Percentiles rank a stretch among this genome's conserved stretches.
These are phyloP conservation scores for Eurystomus gularis DNA, from an alignment of 2,113 vertebrate genomes.

Conservation along the genomic window DNA sequence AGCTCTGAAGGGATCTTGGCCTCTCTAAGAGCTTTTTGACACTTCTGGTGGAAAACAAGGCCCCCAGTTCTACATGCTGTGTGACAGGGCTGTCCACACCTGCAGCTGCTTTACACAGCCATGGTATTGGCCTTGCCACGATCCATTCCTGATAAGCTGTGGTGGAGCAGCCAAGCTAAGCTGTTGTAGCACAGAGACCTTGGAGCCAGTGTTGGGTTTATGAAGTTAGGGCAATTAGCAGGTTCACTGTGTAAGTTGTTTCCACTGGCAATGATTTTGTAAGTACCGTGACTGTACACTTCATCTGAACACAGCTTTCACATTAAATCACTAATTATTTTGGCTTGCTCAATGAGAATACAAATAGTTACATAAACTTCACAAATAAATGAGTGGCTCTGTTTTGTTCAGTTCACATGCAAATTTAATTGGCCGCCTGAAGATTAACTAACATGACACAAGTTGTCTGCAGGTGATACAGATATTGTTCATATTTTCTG, in stretches of 20 bases:
- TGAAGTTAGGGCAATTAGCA: slow-evolving; percentile 7
- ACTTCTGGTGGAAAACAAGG: background rate
- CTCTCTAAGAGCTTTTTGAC: background rate
- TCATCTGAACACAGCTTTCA: background rate
- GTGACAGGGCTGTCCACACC: background rate
- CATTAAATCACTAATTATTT: slow-evolving; percentile 12
- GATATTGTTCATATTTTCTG: background rate
- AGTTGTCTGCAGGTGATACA: background rate
- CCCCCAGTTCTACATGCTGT: background rate
- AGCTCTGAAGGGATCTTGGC: background rate
- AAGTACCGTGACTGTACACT: background rate
- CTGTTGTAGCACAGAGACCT: background rate
- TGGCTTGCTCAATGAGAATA: slow-evolving; percentile 7
- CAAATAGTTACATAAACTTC: slow-evolving; percentile 7
- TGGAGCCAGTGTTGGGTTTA: background rate
- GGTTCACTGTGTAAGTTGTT: slow-evolving; percentile 23
- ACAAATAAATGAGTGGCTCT: background rate
- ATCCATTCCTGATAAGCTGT: background rate
- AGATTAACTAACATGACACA: background rate
- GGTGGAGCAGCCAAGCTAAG: background rate
- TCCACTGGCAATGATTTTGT: slow-evolving; percentile 47
- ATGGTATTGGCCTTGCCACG: fast-evolving
- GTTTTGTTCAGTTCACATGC: background rate
- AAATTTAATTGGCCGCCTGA: background rate
- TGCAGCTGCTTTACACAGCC: background rate